These are phyloP conservation scores for Girardinus metallicus DNA, from an alignment of 2,797 vertebrate genomes.

Conservation along the genomic window DNA sequence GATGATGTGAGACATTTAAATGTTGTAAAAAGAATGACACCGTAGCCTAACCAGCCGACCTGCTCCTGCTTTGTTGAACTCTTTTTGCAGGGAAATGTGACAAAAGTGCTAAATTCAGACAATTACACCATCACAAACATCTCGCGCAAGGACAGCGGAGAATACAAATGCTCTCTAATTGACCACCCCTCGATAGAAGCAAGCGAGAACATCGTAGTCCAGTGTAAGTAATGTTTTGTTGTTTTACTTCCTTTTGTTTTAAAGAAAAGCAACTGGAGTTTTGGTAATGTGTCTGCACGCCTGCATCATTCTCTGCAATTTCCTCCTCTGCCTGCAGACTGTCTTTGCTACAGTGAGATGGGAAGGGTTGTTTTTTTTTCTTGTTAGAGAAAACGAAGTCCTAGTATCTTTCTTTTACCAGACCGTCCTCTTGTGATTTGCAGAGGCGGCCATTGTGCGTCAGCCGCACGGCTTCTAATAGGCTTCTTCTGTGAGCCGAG, in stretches of 20 bases:
- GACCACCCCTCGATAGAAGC: slow-evolving; percentile 82
- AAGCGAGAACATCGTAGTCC: slow-evolving; percentile 84
- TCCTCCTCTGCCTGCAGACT: slow-evolving; percentile 10
- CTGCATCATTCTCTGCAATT: slow-evolving; percentile 6
- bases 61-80: neutral
- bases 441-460: slow-evolving; percentile 54
- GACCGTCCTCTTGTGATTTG: slow-evolving; percentile 37
- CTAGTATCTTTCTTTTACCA: slow-evolving; percentile 27
- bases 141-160: slow-evolving; percentile 85
- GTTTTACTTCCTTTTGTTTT: neutral
- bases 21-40: neutral
- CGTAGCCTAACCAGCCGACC: slow-evolving; percentile 5
- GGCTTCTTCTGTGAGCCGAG: slow-evolving; percentile 54
- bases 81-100: slow-evolving; percentile 77
- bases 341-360: slow-evolving; percentile 18
- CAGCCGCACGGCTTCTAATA: slow-evolving; percentile 56
- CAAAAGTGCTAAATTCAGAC: slow-evolving; percentile 83
- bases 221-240: slow-evolving; percentile 84
- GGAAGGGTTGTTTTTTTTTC: slow-evolving; percentile 20
- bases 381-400: slow-evolving; percentile 34
- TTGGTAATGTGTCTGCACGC: neutral
- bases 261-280: slow-evolving; percentile 12
- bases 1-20: neutral
- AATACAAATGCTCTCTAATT: slow-evolving; percentile 92
- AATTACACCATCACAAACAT: slow-evolving; percentile 82